A percentile compares a stretch with the other conserved stretches of the same genome.
These are phyloP conservation scores for Neodiprion pinetum DNA, from an alignment of 1,140 invertebrate species.

Conservation along the genomic window DNA sequence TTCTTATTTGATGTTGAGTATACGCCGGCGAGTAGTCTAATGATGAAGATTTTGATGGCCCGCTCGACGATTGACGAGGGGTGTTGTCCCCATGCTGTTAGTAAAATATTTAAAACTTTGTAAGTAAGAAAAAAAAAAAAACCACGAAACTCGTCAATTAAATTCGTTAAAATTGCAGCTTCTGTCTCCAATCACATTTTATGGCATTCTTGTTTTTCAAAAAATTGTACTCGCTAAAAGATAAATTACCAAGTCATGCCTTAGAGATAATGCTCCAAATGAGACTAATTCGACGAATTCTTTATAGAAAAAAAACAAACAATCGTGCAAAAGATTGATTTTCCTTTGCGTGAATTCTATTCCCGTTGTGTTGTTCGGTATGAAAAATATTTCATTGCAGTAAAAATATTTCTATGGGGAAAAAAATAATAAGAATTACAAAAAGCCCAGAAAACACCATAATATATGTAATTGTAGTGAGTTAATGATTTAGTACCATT, in stretches of 20 bases:
- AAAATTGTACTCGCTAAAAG: neutral
- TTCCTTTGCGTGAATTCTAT: no score
- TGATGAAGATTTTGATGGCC: conserved; percentile 41
- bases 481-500: conserved; percentile 49
- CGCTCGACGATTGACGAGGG: conserved; percentile 41
- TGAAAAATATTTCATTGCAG: no score
- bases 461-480: conserved; percentile 45
- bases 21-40: conserved; percentile 45
- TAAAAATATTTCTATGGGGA: neutral
- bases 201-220: conserved; percentile 25
- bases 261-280: no score
- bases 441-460: conserved; percentile 42
- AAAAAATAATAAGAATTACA: conserved; percentile 5
- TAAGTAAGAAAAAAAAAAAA: conserved; percentile 32
- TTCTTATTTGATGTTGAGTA: conserved; percentile 37
- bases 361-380: no score
- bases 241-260: neutral
- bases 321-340: no score
- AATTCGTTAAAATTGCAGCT: neutral
- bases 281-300: no score
- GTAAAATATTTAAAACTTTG: conserved; percentile 50
- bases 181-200: conserved; percentile 32
- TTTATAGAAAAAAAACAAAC: no score
- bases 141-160: neutral
- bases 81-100: conserved; percentile 52